Evolutionary conservation across 2,113 vertebrate genomes (phyloP).

Genomic region (Calidris pugnax): DNA sequence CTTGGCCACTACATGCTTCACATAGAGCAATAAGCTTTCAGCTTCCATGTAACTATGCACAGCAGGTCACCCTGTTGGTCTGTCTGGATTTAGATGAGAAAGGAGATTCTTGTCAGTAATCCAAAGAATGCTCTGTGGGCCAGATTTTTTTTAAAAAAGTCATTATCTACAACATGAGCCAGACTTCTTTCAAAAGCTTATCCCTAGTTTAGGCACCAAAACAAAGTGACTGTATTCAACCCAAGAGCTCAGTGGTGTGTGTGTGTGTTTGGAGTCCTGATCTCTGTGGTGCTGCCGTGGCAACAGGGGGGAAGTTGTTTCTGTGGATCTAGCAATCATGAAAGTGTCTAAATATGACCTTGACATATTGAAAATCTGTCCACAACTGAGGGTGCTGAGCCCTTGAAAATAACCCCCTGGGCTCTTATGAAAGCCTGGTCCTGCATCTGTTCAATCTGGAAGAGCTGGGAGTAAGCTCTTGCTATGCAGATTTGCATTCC

Average conservation of each 20-base stretch:
- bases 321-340: not conserved
- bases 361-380: not conserved
- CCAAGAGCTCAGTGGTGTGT: not conserved
- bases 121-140: not conserved
- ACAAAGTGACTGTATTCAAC: not conserved
- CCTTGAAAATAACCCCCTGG: not conserved
- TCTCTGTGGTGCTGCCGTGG: not conserved
- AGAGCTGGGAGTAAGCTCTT: not conserved
- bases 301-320: not conserved
- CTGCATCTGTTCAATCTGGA: constrained; percentile 23
- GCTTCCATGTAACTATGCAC: not conserved
- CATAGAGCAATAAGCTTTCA: not conserved
- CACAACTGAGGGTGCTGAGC: not conserved
- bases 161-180: not conserved
- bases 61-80: not conserved
- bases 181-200: not conserved
- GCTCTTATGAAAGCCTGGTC: not conserved
- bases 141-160: constrained; percentile 7
- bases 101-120: constrained; percentile 9
- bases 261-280: not conserved
- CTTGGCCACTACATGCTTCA: not conserved
- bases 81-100: constrained; percentile 48
- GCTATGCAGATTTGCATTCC: not conserved
- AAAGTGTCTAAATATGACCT: not conserved
- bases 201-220: constrained; percentile 6